Base-by-base conservation (phyloP, 2,113 vertebrate species). In the Mugil cephalus region DNA sequence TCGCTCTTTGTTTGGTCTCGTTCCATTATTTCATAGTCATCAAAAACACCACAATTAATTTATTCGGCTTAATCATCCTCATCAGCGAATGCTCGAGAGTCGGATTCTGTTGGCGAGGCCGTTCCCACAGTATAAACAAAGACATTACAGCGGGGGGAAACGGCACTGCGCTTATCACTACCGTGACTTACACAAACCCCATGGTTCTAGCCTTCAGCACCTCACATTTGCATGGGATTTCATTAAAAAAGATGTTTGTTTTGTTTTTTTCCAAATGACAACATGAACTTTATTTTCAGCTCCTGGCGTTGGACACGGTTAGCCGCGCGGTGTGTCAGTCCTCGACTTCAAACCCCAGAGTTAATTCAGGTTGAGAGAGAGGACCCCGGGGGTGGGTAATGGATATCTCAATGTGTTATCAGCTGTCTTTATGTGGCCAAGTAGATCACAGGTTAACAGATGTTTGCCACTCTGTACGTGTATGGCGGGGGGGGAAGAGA, bases 71-170 rank as follows among this genome's bases (percentile, higher is more conserved):
- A 85, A 88, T 88, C 75, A 85, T 58, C 62, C 47, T 83, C 72
- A 86, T 91, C 82, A 86, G 80, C 35, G 84, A 90, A 87, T 53
- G 69, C 40, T 74, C 63, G n/a, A 10, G 68, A 62, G 62, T 69
- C 67, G 35, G 38, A 62, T 61, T 83, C 34, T 59, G 69, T 51
- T 48, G 63, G 48, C 1, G 6, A 18, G 56, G 60, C 62, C 15
- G 46, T 82, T 87, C 70, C 69, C 51, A 58, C 63, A 59, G 55
- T 71, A 52, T 72, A 84, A 83, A 84, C 74, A 81, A 66, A 82
- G 54, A 19, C 46, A 69, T 51, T 58, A 63, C 21, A 79, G 36
- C 4, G 0, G 21, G 17, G 45, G 66, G 56, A 51, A 47, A 34
- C n/a, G 66, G 42, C 39, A 51, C 48, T 30, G 15, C 1, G 21